Evolutionary conservation across 2,888 invertebrate species (phyloP).

Genomic region (Cheilosia scutellata): DNA sequence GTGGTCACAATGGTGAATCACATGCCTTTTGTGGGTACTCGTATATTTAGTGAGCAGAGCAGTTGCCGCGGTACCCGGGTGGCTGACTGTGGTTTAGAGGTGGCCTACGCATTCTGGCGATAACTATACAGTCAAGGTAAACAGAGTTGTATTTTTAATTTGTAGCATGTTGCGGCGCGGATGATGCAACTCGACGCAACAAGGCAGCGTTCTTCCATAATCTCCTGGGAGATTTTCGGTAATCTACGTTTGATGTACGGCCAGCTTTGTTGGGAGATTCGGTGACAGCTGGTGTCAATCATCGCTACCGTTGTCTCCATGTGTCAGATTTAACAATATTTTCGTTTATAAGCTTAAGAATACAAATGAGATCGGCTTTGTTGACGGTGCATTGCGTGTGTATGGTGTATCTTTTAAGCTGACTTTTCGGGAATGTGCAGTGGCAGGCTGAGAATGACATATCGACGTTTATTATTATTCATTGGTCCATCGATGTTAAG

Average conservation of each 20-base stretch:
- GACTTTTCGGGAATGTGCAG: constrained; percentile 47
- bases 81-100: constrained; percentile 47
- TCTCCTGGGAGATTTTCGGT: constrained; percentile 28
- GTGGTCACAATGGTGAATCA: constrained; percentile 73
- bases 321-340: constrained; percentile 56
- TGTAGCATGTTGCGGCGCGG: constrained; percentile 34
- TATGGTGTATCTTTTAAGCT: constrained; percentile 41
- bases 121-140: constrained; percentile 42
- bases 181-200: constrained; percentile 44
- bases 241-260: constrained; percentile 16
- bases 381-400: background rate
- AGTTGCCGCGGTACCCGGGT: constrained; percentile 52
- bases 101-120: constrained; percentile 55
- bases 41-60: constrained; percentile 31
- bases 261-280: constrained; percentile 27
- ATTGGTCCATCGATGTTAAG: constrained; percentile 18
- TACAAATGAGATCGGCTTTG: constrained; percentile 53
- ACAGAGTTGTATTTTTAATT: constrained; percentile 53
- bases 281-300: constrained; percentile 70
- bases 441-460: constrained; percentile 59
- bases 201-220: constrained; percentile 27
- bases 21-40: constrained; percentile 50
- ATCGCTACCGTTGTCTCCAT: constrained; percentile 35
- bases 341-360: constrained; percentile 59
- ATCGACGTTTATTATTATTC: constrained; percentile 37